phyloP scores from a whole-genome alignment of 1,140 invertebrate genomes.

The Homarus americanus region DNA sequence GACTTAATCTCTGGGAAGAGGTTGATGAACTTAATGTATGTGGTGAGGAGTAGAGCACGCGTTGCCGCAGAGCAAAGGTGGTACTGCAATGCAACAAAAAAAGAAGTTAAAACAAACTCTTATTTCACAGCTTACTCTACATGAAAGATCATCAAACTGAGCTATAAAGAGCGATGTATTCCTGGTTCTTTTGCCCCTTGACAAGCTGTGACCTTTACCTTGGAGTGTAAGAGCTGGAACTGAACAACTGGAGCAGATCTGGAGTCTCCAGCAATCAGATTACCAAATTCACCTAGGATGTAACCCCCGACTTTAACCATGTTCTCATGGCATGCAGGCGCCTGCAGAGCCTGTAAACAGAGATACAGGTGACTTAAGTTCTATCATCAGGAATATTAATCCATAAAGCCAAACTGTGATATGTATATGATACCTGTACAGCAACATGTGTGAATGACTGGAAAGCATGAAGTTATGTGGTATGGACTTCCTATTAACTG shows the following conservation, averaged over 20 bases:
- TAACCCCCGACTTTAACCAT: constrained; percentile 99
- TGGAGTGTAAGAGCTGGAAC: constrained; percentile 98
- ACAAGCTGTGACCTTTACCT: constrained; percentile 80
- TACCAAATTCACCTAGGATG: constrained; percentile 99
- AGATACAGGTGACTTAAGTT: too few species aligned
- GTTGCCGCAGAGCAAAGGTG: constrained; percentile 98
- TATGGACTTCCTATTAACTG: too few species aligned
- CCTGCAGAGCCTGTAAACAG: constrained; percentile 90
- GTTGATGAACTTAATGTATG: constrained; percentile 99
- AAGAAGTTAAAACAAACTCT: background rate
- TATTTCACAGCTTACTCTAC: background rate
- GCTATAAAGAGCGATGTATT: too few species aligned
- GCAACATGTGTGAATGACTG: too few species aligned
- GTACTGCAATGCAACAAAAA: constrained; percentile 82
- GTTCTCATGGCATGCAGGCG: constrained; percentile 99
- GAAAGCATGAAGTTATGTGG: too few species aligned
- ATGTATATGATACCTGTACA: too few species aligned
- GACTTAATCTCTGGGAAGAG: constrained; percentile 98
- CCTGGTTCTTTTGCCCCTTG: too few species aligned
- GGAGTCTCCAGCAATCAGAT: constrained; percentile 99
- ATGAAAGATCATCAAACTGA: too few species aligned
- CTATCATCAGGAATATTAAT: too few species aligned
- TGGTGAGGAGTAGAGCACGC: constrained; percentile 95
- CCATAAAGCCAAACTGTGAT: too few species aligned
- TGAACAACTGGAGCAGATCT: constrained; percentile 97